Evolutionary conservation across 2,113 vertebrate genomes (phyloP), one percentile per base, ranked within the genome.

Genomic region (Ceratotherium simum): DNA sequence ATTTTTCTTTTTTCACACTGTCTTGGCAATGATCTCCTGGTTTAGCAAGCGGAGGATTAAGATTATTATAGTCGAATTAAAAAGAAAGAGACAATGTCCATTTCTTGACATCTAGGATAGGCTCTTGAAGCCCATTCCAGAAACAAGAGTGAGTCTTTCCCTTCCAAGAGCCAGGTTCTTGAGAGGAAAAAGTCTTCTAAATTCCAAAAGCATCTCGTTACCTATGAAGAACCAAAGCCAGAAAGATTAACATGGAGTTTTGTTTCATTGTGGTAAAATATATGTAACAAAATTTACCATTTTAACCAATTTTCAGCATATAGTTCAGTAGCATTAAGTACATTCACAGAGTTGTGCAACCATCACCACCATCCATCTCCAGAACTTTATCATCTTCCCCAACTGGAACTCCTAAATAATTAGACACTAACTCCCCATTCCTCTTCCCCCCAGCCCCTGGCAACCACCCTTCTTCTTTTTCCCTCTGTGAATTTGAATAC

Each of bases 301-400:
- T 64, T 79, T 56, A 42, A 2, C n/a, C 65, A 20, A n/a, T 70
- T 82, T 72, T 29, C 4, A 6, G 67, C 12, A 13, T 27, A 17
- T 31, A 33, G 29, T 9, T 79, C 10, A 25, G 54, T 3, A 46
- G 33, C 10, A 81, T 29, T 21, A 58, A 60, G 27, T 20, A 9
- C 12, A 33, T 18, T 2, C 17, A 42, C 20, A 31, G 0, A 23
- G 33, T 8, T 25, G 8, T 21, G 13, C 12, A 3, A 5, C 18
- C 18, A 0, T 58, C 20, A 25, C 42, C 73, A 11, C 31, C 13
- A 8, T 48, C 64, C 46, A 16, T 23, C 58, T 46, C 88, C 48
- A 36, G 27, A 62, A 39, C 7, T 3, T 48, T 5, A 33, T 39
- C 60, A 42, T 42, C 70, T 94, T 60, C 46, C 58, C 13, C 12